A percentile compares a stretch with the other conserved stretches of the same genome.
Evolutionary conservation across 2,113 vertebrate species (phyloP).

Genomic region (Xiphophorus couchianus): DNA sequence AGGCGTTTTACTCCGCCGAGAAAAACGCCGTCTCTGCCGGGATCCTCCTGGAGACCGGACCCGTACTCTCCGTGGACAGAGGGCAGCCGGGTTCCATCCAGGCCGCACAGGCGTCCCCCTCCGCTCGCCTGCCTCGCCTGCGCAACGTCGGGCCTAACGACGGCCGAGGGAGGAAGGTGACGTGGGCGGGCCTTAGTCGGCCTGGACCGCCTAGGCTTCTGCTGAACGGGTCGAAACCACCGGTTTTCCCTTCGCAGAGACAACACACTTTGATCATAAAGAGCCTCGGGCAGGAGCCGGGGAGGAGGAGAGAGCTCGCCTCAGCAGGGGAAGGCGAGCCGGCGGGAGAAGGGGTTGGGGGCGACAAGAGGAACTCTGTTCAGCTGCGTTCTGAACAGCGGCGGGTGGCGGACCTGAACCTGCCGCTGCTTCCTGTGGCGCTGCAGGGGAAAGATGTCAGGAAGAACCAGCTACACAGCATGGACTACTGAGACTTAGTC

Average conservation of each 20-base stretch:
- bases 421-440: constrained; percentile 78
- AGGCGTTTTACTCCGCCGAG: constrained; percentile 64
- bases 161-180: constrained; percentile 72
- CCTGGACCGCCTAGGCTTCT: constrained; percentile 59
- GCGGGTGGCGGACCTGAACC: constrained; percentile 75
- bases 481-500: constrained; percentile 60
- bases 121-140: constrained; percentile 74
- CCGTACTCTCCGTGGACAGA: constrained; percentile 54
- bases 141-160: constrained; percentile 72
- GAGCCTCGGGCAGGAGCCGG: constrained; percentile 77
- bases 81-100: constrained; percentile 58
- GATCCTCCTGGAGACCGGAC: constrained; percentile 64
- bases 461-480: constrained; percentile 72
- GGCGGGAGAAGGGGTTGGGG: constrained; percentile 55
- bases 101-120: constrained; percentile 44
- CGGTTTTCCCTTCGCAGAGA: constrained; percentile 69
- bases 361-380: constrained; percentile 78
- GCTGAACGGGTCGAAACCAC: constrained; percentile 74
- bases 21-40: constrained; percentile 61
- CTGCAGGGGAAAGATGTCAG: constrained; percentile 75
- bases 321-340: constrained; percentile 44
- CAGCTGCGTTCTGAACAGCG: constrained; percentile 73
- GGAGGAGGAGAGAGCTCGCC: constrained; percentile 66
- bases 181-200: constrained; percentile 71
- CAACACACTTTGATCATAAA: constrained; percentile 74